Evolutionary conservation across 2,888 invertebrate species (phyloP), one percentile per base, ranked within the genome.

Genomic region (Thecocarcelia acutangulata): DNA sequence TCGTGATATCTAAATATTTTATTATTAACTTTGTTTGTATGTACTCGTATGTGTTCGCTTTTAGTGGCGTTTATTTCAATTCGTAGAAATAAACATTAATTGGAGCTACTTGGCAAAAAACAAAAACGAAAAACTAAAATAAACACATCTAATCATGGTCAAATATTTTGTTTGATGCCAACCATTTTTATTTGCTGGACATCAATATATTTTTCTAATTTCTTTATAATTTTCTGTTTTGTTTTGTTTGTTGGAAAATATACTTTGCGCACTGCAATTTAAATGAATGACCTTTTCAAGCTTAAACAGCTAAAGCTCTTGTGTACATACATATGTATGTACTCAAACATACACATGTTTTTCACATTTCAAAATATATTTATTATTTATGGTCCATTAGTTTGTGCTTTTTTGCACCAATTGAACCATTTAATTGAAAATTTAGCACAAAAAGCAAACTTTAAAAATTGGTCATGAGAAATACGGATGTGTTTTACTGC

Each of bases 361-460:
- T 21, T 28, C 19, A 40, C 12, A 24, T 24, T 59, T 48, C 8
- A 13, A 48, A 50, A 17, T 17, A 66, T 33, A 19, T 37, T 54
- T 50, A 61, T 52, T 42, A 40, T 66, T 76, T 69, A 69, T 58
- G 73, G 56, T 69, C 56, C 73, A 69, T 42, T 77, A 46, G 50
- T 21, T 81, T 58, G 21, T 24, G 0, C 40, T 61, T 11, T 54
- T 8, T 9, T 33, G 33, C 33, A 56, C 40, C 48, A 70, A 73
- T 3, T 63, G 61, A 81, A 73, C 61, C 77, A 52, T 73, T 63
- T 52, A 73, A 68, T 63, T 77, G 68, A 68, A 72, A 37, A 73
- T 69, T 81, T 77, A 73, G 54, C 63, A 66, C 19, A 66, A 46
- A 46, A 19, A 40, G 24, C 37, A 54, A 56, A 8, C 33, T 9